Evolutionary conservation across 2,113 vertebrate species (phyloP).

Genomic region (Capricornis sumatraensis): DNA sequence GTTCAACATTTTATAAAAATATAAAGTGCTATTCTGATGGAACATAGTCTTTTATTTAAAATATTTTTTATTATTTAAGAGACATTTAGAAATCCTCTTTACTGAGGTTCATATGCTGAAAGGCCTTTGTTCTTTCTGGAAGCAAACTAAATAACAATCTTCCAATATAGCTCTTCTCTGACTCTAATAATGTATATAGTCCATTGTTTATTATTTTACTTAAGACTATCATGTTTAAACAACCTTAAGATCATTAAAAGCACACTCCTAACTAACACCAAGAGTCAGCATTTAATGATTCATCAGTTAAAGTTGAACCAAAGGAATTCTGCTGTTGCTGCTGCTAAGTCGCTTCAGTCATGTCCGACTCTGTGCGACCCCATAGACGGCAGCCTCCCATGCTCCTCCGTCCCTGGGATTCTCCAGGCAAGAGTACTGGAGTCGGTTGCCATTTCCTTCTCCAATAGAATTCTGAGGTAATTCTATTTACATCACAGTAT

Average conservation of each 20-base stretch:
- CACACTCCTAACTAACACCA: not conserved
- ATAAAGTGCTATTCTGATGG: not conserved
- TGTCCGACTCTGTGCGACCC: too few species aligned
- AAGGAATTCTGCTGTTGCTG: not conserved
- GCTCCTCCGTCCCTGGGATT: too few species aligned
- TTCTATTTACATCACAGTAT: not conserved
- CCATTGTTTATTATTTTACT: not conserved
- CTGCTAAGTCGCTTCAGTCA: too few species aligned
- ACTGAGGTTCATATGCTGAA: not conserved
- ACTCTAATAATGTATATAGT: not conserved
- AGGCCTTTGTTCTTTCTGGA: not conserved
- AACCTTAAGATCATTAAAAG: not conserved
- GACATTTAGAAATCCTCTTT: not conserved
- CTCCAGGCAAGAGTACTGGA: too few species aligned
- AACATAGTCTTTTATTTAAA: not conserved
- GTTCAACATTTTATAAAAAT: not conserved
- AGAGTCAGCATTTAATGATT: not conserved
- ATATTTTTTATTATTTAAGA: not conserved
- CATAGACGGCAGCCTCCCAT: too few species aligned
- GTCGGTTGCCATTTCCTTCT: too few species aligned
- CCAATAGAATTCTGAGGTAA: not conserved
- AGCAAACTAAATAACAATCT: not conserved
- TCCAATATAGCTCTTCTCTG: not conserved
- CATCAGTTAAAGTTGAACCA: not conserved
- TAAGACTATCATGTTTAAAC: not conserved